phyloP scores from a whole-genome alignment of 1,140 invertebrate genomes.

The Euwallacea similis region DNA sequence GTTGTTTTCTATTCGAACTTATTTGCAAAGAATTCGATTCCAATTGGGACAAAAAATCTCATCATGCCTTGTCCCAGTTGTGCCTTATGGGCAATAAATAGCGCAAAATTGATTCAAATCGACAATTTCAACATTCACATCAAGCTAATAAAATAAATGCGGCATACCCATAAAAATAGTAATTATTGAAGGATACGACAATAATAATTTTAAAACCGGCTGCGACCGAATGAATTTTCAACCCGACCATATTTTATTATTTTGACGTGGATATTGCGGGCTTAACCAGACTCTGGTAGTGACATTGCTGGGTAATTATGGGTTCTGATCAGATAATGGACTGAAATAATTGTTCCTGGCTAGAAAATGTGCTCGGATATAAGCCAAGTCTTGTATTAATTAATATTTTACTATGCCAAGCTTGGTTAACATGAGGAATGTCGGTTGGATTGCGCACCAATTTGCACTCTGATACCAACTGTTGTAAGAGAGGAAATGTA shows the following conservation, averaged over 20 bases:
- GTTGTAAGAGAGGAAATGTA: no score
- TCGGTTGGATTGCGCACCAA: neutral
- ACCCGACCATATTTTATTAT: neutral
- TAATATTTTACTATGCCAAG: neutral
- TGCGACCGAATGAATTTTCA: neutral
- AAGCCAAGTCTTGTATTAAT: neutral
- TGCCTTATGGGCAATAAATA: no score
- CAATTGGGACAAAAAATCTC: no score
- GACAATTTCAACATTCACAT: no score
- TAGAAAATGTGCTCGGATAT: conserved; percentile 2
- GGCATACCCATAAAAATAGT: neutral
- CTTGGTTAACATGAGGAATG: conserved; percentile 1
- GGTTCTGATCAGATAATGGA: conserved; percentile 2
- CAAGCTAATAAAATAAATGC: no score
- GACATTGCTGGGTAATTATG: neutral
- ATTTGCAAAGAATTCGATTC: no score
- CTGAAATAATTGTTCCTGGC: neutral
- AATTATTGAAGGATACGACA: neutral
- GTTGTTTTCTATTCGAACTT: neutral
- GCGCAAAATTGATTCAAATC: no score
- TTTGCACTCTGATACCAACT: no score
- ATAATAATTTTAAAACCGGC: conserved; percentile 1
- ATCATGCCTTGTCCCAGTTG: no score
- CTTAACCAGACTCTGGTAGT: neutral
- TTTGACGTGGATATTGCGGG: conserved; percentile 1